Percentiles rank a stretch among this genome's conserved stretches.
Conservation (phyloP, 2,113 vertebrate species). For the Labrus mixtus region DNA sequence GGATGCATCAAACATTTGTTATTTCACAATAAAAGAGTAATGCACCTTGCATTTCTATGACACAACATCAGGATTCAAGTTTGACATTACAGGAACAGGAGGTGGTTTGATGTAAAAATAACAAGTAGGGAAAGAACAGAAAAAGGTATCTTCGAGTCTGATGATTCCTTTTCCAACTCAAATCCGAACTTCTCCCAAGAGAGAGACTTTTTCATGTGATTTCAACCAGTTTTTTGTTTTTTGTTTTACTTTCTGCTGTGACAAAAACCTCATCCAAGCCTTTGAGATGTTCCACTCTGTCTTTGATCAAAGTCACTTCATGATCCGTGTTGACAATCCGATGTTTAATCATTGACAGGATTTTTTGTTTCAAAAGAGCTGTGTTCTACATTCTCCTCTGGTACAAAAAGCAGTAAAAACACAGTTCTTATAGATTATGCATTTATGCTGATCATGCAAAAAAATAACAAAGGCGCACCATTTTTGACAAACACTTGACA, state of each 20-base stretch:
- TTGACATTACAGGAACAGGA: neutral
- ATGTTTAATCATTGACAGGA: neutral
- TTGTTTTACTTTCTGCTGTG: neutral
- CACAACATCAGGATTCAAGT: neutral
- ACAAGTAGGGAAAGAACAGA: neutral
- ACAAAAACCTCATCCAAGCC: neutral
- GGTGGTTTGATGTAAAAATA: conserved; percentile 2
- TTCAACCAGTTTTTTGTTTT: neutral
- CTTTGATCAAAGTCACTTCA: neutral
- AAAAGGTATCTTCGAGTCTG: neutral
- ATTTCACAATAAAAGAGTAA: neutral
- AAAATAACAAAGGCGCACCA: too few species aligned
- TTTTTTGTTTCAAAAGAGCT: neutral
- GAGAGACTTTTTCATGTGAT: neutral
- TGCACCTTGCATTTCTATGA: neutral
- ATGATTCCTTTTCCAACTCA: neutral
- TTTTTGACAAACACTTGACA: too few species aligned
- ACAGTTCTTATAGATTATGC: too few species aligned
- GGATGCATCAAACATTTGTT: neutral
- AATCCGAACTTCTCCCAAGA: neutral
- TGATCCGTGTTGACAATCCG: neutral
- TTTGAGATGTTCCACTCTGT: neutral
- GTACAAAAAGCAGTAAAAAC: neutral
- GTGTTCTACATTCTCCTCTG: neutral
- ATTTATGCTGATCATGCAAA: too few species aligned